These are phyloP conservation scores for Etheostoma spectabile DNA, from an alignment of 2,113 vertebrate species.

Conservation along the genomic window DNA sequence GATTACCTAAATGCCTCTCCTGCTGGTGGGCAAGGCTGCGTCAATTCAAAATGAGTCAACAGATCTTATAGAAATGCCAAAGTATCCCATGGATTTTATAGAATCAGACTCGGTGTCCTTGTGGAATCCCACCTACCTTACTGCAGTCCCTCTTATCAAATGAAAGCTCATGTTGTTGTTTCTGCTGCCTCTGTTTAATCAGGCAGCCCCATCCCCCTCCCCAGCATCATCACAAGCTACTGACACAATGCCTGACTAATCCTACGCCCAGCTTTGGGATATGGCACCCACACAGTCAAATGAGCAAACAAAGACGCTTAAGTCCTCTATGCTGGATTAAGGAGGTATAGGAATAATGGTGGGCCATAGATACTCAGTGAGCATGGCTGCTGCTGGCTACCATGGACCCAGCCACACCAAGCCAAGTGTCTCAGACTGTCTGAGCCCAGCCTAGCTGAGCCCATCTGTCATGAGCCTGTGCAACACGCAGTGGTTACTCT, in stretches of 20 bases:
- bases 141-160: slow-evolving; percentile 11
- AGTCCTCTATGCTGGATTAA: slow-evolving; percentile 70
- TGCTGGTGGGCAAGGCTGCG: slow-evolving; percentile 12
- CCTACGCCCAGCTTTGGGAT: slow-evolving; percentile 60
- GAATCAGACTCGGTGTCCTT: neutral
- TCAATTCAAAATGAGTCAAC: slow-evolving; percentile 42
- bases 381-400: slow-evolving; percentile 25
- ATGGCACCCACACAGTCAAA: slow-evolving; percentile 78
- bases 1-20: slow-evolving; percentile 49
- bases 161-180: slow-evolving; percentile 53
- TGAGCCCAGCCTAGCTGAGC: slow-evolving; percentile 57
- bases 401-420: slow-evolving; percentile 31
- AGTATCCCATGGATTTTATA: slow-evolving; percentile 37
- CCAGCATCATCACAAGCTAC: slow-evolving; percentile 57
- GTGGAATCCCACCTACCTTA: slow-evolving; percentile 18
- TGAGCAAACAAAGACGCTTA: slow-evolving; percentile 80
- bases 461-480: slow-evolving; percentile 65
- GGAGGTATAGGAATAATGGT: slow-evolving; percentile 62
- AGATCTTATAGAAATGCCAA: slow-evolving; percentile 37
- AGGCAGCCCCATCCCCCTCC: slow-evolving; percentile 27
- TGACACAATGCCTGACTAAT: slow-evolving; percentile 76
- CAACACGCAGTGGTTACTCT: neutral
- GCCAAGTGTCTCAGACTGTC: slow-evolving; percentile 73
- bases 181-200: slow-evolving; percentile 57
- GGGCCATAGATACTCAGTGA: slow-evolving; percentile 54